A percentile compares a stretch with the other conserved stretches of the same genome.
phyloP scores from a whole-genome alignment of 1,140 invertebrate species.

The Varroa destructor region DNA sequence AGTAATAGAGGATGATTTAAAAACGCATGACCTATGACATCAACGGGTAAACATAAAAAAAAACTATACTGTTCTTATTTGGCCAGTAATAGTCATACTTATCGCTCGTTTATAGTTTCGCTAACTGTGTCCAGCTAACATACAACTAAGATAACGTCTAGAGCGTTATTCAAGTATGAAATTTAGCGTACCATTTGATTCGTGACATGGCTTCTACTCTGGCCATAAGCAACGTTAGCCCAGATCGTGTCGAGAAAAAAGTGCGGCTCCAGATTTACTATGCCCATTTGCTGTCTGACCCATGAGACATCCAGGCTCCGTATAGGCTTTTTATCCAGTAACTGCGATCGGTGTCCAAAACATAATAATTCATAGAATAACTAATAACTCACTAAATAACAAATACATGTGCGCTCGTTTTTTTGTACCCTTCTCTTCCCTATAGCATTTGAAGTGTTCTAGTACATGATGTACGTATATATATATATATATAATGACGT shows the following conservation, averaged over 20 bases:
- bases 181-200: conserved; percentile 5
- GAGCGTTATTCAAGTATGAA: no score
- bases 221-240: conserved; percentile 16
- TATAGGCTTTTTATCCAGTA: conserved; percentile 24
- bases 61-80: no score
- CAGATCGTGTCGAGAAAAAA: conserved; percentile 24
- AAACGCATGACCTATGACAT: no score
- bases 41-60: no score
- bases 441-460: neutral
- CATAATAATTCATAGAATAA: neutral
- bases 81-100: no score
- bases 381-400: neutral
- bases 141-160: no score
- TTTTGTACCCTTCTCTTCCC: neutral
- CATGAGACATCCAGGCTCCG: conserved; percentile 13
- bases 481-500: no score
- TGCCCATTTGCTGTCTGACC: conserved; percentile 21
- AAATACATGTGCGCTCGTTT: neutral
- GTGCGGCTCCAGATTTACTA: conserved; percentile 13
- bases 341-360: neutral
- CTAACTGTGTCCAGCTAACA: no score
- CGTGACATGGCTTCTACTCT: conserved; percentile 7
- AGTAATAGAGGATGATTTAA: no score
- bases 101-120: no score
- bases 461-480: no score